Conservation (phyloP, 2,797 vertebrate species). For the Steatocranus sp. region DNA sequence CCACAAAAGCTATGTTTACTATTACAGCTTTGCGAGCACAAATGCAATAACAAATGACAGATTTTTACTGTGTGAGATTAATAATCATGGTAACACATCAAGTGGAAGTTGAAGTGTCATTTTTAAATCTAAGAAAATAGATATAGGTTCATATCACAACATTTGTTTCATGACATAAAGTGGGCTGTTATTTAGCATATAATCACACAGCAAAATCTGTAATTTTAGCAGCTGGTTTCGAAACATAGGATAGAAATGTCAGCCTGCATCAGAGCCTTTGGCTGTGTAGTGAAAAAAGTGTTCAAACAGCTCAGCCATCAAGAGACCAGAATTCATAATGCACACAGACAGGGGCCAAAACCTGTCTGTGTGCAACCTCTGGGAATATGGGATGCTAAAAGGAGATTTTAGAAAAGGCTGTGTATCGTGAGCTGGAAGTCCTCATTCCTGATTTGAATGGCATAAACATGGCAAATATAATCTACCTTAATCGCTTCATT, state of each 20-base stretch:
- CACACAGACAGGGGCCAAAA: constrained; percentile 56
- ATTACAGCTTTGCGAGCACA: constrained; percentile 28
- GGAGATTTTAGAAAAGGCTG: constrained; percentile 57
- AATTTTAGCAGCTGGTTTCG: constrained; percentile 35
- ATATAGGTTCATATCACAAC: not conserved
- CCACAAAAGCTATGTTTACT: constrained; percentile 33
- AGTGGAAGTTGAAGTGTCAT: not conserved
- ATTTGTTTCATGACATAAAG: not conserved
- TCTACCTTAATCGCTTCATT: constrained; percentile 75
- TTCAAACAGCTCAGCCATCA: constrained; percentile 80
- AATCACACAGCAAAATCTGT: constrained; percentile 44
- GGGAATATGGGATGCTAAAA: constrained; percentile 57
- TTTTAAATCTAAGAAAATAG: not conserved
- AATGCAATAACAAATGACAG: constrained; percentile 7
- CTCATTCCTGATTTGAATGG: constrained; percentile 80
- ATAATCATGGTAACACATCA: not conserved
- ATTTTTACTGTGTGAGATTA: constrained; percentile 35
- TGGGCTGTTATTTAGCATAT: constrained; percentile 6
- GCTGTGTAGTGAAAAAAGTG: constrained; percentile 62
- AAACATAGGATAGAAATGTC: constrained; percentile 33
- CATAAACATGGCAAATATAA: constrained; percentile 78
- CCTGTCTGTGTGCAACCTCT: not conserved
- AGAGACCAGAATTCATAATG: constrained; percentile 57
- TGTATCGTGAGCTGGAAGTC: constrained; percentile 59
- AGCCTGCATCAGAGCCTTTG: constrained; percentile 42